Percentiles rank a stretch among this genome's conserved stretches.
These are phyloP conservation scores for Mycteria americana DNA, from an alignment of 2,797 vertebrate species.

Conservation along the genomic window DNA sequence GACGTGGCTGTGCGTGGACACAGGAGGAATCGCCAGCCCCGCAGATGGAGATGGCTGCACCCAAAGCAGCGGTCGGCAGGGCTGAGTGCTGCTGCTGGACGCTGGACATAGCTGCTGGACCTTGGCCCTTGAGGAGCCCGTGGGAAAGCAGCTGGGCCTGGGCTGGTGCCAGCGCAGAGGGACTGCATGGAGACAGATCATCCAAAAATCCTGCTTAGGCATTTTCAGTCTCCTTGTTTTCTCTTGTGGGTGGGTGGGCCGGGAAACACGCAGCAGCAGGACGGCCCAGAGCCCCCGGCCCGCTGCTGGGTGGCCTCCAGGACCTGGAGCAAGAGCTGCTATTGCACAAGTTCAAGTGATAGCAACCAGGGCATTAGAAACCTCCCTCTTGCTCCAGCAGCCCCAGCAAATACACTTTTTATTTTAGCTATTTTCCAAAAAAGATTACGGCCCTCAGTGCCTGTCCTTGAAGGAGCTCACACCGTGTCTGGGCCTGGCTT, in stretches of 20 bases:
- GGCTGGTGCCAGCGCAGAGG: rapidly evolving
- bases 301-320: not conserved
- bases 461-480: not conserved
- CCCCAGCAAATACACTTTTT: not conserved
- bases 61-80: rapidly evolving
- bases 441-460: not conserved
- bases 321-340: not conserved
- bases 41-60: not conserved
- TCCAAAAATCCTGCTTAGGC: not conserved
- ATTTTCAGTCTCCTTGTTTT: not conserved
- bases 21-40: rapidly evolving
- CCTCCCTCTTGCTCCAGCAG: not conserved
- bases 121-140: rapidly evolving
- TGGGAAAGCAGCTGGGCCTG: not conserved
- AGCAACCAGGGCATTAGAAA: not conserved
- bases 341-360: not conserved
- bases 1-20: not conserved
- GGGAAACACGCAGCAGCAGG: not conserved
- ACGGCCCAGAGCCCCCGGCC: rapidly evolving
- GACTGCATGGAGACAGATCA: not conserved
- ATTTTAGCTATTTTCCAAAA: not conserved
- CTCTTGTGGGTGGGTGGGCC: rapidly evolving
- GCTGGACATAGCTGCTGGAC: not conserved
- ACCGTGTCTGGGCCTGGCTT: too few species aligned
- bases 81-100: not conserved